Base-by-base conservation (phyloP, 1,140 invertebrate species). In the Marisa cornuarietis region DNA sequence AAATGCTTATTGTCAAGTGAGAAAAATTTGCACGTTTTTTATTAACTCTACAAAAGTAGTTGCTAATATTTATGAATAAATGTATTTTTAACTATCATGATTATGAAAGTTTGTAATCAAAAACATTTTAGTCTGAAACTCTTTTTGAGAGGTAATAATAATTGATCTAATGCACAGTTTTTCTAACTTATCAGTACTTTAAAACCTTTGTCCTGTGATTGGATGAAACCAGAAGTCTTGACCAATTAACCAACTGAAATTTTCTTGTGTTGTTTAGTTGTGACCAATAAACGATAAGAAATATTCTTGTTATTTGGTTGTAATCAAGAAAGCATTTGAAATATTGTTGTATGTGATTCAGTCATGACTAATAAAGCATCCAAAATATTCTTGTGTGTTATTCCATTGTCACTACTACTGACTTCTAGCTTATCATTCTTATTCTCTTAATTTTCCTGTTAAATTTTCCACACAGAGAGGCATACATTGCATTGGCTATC, bases 401-500 rank as follows among this genome's bases (percentile, higher is more conserved):
- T 63, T 58, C 11, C 54, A 11, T 14, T 58, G 54, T 58, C 8
- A 14, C 16, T 9, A 58, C 54, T 58, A 58, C 4, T 18, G 16
- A 11, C 54, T 58, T 58, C 54, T 58, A 18, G 11, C 11, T 58
- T 58, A 42, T 42, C 31, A 42, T 72, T 42, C 22, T 72, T 11
- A 42, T 72, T 72, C 9, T 31, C 18, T 20, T 75, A 14, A 9
- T 65, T 58, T n/a, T n/a, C n/a, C n/a, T n/a, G n/a, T n/a, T n/a
- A n/a, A n/a, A n/a, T n/a, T n/a, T 68, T 18, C 18, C 26, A n/a
- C 58, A 13, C 81, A 92, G 91, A 78, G 93, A 93, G 84, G 92
- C 93, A 75, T 90, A 83, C 93, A 96, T 98, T 69, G 96, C 97
- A 0, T 93, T 97, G 82, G 94, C 96, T 8, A 98, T 98, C 81